Evolutionary conservation across 2,797 vertebrate species (phyloP).

Genomic region (Alauda arvensis): DNA sequence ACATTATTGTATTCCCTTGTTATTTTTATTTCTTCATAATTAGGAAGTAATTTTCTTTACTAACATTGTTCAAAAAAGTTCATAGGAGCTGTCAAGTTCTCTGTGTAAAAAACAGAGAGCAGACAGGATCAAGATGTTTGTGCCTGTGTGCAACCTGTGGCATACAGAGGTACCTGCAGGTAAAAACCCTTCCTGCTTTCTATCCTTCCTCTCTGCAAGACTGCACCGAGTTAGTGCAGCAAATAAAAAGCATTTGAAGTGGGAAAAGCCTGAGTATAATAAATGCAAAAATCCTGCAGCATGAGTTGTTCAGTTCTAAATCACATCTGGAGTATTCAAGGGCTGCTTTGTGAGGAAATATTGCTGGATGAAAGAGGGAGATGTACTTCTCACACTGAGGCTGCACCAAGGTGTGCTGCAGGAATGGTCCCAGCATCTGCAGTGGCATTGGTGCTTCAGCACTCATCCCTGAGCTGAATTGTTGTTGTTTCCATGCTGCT

Average conservation of each 20-base stretch:
- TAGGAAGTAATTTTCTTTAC: neutral
- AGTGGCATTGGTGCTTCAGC: neutral
- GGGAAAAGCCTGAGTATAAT: neutral
- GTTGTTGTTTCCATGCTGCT: neutral
- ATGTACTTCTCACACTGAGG: neutral
- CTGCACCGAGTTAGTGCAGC: neutral
- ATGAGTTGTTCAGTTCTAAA: neutral
- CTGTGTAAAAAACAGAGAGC: neutral
- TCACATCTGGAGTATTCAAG: neutral
- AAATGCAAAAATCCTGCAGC: neutral
- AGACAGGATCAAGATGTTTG: fast-evolving
- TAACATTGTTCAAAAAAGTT: neutral
- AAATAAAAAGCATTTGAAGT: neutral
- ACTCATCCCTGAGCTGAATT: neutral
- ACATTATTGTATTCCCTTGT: neutral
- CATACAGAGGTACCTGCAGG: neutral
- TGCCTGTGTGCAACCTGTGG: fast-evolving
- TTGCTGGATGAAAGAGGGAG: neutral
- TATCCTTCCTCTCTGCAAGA: neutral
- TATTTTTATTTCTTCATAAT: neutral
- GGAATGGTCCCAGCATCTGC: neutral
- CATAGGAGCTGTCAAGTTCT: neutral
- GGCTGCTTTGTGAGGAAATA: neutral
- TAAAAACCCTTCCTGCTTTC: neutral
- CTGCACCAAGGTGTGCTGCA: neutral